Conservation (phyloP, 2,888 invertebrate species). For the Ophioninae sp. region DNA sequence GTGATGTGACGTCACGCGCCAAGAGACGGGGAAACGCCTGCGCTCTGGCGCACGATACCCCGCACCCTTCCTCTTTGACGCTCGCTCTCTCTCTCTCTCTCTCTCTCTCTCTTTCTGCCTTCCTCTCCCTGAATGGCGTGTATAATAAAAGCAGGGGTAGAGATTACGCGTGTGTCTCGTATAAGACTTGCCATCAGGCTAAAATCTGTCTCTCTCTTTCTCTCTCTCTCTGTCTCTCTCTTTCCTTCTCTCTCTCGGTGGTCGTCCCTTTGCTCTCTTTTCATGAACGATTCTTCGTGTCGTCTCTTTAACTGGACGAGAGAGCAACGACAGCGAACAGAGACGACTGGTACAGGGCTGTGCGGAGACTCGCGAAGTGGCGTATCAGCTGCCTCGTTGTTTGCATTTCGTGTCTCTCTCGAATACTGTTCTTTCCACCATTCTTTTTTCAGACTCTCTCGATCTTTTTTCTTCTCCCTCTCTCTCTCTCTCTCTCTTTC, state of each 20-base stretch:
- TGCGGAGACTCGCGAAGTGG: slow-evolving; percentile 55
- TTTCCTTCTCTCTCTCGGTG: slow-evolving; percentile 25
- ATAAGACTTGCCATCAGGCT: slow-evolving; percentile 28
- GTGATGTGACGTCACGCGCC: slow-evolving; percentile 60
- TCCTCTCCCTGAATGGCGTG: background rate
- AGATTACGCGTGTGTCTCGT: slow-evolving; percentile 34
- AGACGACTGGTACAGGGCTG: slow-evolving; percentile 46
- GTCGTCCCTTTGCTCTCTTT: slow-evolving; percentile 27
- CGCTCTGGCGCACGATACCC: slow-evolving; percentile 30
- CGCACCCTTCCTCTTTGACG: slow-evolving; percentile 4
- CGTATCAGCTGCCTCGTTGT: slow-evolving; percentile 57
- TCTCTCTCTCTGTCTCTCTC: background rate
- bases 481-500: background rate
- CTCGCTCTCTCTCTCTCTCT: background rate
- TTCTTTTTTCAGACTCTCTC: slow-evolving; percentile 1
- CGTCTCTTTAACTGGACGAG: slow-evolving; percentile 34
- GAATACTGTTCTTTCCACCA: slow-evolving; percentile 37
- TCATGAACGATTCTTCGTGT: slow-evolving; percentile 37
- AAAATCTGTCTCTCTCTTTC: slow-evolving; percentile 20
- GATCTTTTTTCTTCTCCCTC: background rate
- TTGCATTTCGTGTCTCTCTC: slow-evolving; percentile 53
- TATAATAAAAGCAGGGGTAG: slow-evolving; percentile 11
- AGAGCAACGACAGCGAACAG: slow-evolving; percentile 34
- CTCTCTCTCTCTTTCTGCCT: too few species aligned
- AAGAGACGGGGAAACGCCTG: slow-evolving; percentile 56